Conservation (phyloP, 2,113 vertebrate genomes). For the Trematocara unimaculatum region DNA sequence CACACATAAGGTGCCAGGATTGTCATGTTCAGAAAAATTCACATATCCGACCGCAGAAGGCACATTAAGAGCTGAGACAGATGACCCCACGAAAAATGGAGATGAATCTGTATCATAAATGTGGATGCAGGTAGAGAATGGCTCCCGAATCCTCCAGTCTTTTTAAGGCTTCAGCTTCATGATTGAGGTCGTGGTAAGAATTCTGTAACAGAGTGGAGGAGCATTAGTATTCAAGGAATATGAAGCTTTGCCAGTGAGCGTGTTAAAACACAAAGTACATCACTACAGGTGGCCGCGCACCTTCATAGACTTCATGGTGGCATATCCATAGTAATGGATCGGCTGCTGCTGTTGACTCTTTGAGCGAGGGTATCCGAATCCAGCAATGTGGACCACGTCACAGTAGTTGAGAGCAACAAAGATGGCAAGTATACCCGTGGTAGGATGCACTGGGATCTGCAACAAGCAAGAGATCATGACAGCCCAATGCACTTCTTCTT, state of each 20-base stretch:
- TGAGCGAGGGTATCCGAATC: constrained; percentile 85
- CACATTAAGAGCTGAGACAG: not conserved
- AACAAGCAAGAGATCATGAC: not conserved
- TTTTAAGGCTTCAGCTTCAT: constrained; percentile 68
- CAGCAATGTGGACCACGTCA: constrained; percentile 85
- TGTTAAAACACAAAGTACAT: not conserved
- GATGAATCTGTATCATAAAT: constrained; percentile 39
- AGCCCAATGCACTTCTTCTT: not conserved
- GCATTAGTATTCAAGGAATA: not conserved
- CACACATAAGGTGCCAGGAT: not conserved
- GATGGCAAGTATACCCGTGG: constrained; percentile 86
- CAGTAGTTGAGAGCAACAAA: constrained; percentile 91
- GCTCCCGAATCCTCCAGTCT: constrained; percentile 64
- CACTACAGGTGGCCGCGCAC: constrained; percentile 46
- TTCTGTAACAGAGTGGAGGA: constrained; percentile 44
- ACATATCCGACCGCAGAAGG: not conserved
- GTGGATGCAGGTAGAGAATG: constrained; percentile 63
- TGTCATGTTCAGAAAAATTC: not conserved
- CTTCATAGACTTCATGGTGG: constrained; percentile 86
- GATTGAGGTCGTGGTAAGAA: constrained; percentile 68
- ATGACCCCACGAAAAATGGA: not conserved
- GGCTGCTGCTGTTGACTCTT: constrained; percentile 76
- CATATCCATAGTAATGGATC: constrained; percentile 88
- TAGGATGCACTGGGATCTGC: constrained; percentile 78
- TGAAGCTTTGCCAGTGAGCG: not conserved